Evolutionary conservation across 2,888 invertebrate species (phyloP), one percentile per base, ranked within the genome.

Genomic region (Leptopilina drosophilae): DNA sequence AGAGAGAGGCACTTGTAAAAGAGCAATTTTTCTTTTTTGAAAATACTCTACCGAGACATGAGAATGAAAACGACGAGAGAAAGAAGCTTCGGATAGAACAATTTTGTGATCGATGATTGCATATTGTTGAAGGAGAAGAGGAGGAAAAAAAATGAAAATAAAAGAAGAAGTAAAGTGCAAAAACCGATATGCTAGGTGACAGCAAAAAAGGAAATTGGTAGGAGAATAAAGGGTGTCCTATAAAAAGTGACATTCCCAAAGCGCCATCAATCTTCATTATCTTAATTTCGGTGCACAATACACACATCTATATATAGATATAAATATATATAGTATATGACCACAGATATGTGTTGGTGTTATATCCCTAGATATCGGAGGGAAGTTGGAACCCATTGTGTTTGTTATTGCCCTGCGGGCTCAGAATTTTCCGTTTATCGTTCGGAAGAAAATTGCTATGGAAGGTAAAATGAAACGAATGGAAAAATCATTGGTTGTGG

Each of bases 211-310:
- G 69, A 53, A 69, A 69, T 69, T 64, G 65, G 64, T 46, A 75
- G 53, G 65, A 65, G 65, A 77, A 64, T 64, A 65, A 78, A 66
- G 77, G 66, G 76, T 80, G 81, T 82, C 77, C 78, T 73, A 80
- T 82, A 77, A 69, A 83, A 83, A 75, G 77, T 80, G 82, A 83
- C 83, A 83, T 83, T 85, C 82, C 80, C 64, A 75, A 67, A 77
- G 73, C 77, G 66, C 82, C 83, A 86, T 86, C 86, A 85, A 86
- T 86, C 86, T 86, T 86, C 86, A 84, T 86, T 85, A 86, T 86
- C 84, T 85, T 84, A 84, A 86, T 85, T 86, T 84, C 82, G 79
- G 53, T 69, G 49, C 53, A 53, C 69, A 26, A 82, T 83, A 49
- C 12, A 49, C 42, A 33, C 33, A 33, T 33, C 33, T 46, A 46